These are phyloP conservation scores for Erpornis zantholeuca DNA, from an alignment of 2,113 vertebrate genomes.

Conservation along the genomic window DNA sequence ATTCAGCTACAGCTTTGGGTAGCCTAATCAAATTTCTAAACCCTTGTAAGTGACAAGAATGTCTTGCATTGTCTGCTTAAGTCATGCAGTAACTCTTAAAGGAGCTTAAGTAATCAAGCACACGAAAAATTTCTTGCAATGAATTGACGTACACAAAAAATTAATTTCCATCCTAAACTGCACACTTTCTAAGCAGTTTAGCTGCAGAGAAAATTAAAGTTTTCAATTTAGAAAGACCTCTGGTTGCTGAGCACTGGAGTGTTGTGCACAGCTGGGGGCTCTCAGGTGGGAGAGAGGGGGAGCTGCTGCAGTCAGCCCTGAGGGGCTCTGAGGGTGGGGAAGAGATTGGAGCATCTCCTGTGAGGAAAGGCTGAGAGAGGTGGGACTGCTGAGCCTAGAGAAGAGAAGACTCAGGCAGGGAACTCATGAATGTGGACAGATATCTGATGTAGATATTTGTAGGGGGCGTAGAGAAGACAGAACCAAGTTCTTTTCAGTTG, in stretches of 20 bases:
- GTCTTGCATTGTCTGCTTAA: neutral
- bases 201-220: neutral
- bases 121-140: neutral
- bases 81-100: neutral
- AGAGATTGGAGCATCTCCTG: neutral
- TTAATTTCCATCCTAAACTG: neutral
- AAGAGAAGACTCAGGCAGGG: neutral
- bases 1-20: neutral
- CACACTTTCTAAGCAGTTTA: neutral
- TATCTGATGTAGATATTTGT: neutral
- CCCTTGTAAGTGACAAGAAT: neutral
- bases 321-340: too few species aligned
- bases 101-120: neutral
- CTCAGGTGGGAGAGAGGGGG: neutral
- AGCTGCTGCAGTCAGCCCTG: neutral
- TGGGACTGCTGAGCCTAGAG: neutral
- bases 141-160: neutral
- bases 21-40: neutral
- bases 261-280: neutral
- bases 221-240: neutral
- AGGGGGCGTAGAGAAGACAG: neutral
- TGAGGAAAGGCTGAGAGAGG: neutral
- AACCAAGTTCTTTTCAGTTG: neutral
- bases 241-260: neutral
- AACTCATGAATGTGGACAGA: neutral